phyloP scores from a whole-genome alignment of 2,888 invertebrate genomes.

The Steromphala cineraria region DNA sequence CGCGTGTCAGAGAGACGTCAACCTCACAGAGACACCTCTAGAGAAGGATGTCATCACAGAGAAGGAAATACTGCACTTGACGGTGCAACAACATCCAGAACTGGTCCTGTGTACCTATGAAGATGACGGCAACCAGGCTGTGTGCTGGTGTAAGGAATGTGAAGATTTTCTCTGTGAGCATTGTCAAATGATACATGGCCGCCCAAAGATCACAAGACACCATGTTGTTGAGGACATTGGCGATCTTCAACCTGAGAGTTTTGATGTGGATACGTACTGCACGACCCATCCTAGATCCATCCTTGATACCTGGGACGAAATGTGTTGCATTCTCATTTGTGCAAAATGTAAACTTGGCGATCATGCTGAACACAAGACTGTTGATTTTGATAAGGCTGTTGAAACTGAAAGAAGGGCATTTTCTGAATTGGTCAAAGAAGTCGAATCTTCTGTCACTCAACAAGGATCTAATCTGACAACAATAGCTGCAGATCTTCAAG shows the following conservation, averaged over 20 bases:
- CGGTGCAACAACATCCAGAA: background rate
- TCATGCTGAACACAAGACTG: background rate
- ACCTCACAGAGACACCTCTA: background rate
- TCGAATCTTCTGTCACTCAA: background rate
- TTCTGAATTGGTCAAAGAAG: background rate
- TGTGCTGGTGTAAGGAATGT: slow-evolving; percentile 11
- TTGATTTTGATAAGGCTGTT: background rate
- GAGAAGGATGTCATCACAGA: background rate
- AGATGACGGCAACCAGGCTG: slow-evolving; percentile 12
- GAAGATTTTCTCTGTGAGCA: slow-evolving; percentile 2
- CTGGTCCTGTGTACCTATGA: background rate
- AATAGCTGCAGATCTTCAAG: background rate
- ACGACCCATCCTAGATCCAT: background rate
- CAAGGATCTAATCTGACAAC: background rate
- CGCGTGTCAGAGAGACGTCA: background rate
- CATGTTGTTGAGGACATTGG: background rate
- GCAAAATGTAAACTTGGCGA: background rate
- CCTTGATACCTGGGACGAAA: background rate
- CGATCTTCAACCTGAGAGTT: background rate
- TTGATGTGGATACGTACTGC: background rate
- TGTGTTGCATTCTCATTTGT: background rate
- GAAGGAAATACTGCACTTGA: slow-evolving; percentile 7
- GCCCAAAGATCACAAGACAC: background rate
- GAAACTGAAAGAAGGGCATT: background rate
- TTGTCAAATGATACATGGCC: background rate